Evolutionary conservation across 2,888 invertebrate genomes (phyloP), one percentile per base, ranked within the genome.

Genomic region (Epirrhoe tristata): DNA sequence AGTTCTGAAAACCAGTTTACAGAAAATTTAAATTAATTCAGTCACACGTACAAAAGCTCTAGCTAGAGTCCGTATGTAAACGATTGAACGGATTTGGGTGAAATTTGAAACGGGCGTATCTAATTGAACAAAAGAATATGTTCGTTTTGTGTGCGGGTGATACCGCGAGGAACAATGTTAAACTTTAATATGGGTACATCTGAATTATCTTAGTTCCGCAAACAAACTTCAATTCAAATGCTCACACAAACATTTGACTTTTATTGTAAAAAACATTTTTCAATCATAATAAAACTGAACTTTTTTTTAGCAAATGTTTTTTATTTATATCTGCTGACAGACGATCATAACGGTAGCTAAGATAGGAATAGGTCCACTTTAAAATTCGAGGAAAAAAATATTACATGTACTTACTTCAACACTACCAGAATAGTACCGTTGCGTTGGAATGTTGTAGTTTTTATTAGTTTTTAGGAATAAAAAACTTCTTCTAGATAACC

Each of bases 341-440:
- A 46, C 60, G 50, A 51, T 55, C 62, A 58, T 74, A 74, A 70
- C 73, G 73, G 73, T 62, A 66, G 64, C 61, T 46, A 67, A 65
- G 63, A 56, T 66, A 63, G 67, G 66, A 67, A 65, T 64, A 66
- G 63, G 60, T 66, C 74, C 60, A 79, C 69, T 74, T 72, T 68
- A 8, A 69, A 72, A 66, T 77, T 72, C 50, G 67, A 71, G 72
- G 53, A 62, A 77, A 76, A 58, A 65, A 64, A 78, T 76, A 83
- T 81, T 79, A 76, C 81, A 79, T 81, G 79, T 78, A 74, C 71
- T 74, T 78, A 74, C 71, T 74, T 69, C 65, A 58, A 66, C 66
- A 75, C 72, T 75, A 77, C 77, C 77, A 66, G 61, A 68, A 59
- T 53, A 53, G 48, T 65, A 76, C 77, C 70, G 74, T 75, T 74